Evolutionary conservation across 2,797 vertebrate genomes (phyloP).

Genomic region (Coracias cyanogaster): DNA sequence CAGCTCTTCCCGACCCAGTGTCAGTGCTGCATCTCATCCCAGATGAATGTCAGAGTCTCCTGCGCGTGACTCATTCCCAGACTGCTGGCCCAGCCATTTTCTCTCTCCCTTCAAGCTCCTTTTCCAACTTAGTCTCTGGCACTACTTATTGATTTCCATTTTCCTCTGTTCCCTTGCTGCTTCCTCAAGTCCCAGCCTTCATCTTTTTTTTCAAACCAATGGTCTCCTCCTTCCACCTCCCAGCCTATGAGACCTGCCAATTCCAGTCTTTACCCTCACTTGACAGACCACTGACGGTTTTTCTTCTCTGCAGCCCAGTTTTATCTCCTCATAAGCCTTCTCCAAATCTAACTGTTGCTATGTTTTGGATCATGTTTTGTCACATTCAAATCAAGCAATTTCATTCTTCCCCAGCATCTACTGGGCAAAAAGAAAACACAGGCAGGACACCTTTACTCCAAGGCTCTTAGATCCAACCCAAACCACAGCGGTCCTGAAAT

Average conservation of each 20-base stretch:
- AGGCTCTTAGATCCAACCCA: not conserved
- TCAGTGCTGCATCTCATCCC: not conserved
- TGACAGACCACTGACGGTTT: not conserved
- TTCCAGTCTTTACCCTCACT: not conserved
- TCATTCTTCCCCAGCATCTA: not conserved
- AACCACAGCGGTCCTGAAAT: not conserved
- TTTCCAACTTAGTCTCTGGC: not conserved
- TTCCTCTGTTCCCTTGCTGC: not conserved
- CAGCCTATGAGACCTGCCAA: not conserved
- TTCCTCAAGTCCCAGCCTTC: not conserved
- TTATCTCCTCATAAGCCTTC: not conserved
- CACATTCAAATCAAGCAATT: not conserved
- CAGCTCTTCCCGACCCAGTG: not conserved
- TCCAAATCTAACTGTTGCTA: not conserved
- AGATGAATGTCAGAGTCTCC: not conserved
- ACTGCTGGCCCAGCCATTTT: not conserved
- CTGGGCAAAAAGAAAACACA: not conserved
- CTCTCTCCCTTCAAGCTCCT: not conserved
- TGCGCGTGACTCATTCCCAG: not conserved
- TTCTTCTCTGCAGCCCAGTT: not conserved
- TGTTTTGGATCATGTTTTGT: not conserved
- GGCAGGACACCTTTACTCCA: not conserved
- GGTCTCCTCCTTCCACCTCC: rapidly evolving
- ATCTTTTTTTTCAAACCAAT: not conserved
- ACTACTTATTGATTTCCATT: not conserved